Evolutionary conservation across 2,113 vertebrate species (phyloP).

Genomic region (Dascyllus trimaculatus): DNA sequence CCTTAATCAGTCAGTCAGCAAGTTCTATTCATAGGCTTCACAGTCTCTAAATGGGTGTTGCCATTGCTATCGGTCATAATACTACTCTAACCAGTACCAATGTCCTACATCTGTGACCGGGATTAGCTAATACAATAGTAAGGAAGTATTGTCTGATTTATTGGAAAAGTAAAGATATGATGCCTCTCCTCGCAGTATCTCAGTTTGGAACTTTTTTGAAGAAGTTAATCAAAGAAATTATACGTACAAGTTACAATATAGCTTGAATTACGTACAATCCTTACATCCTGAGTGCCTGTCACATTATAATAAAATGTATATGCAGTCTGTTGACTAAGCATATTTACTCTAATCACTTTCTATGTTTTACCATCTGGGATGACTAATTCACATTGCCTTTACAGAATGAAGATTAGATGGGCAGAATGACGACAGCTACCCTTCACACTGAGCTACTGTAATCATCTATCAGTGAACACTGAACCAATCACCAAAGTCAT

Average conservation of each 20-base stretch:
- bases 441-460: conserved; percentile 3
- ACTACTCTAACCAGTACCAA: background rate
- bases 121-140: background rate
- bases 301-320: conserved; percentile 3
- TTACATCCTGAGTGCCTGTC: background rate
- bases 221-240: background rate
- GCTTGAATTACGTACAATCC: background rate
- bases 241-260: background rate
- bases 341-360: background rate
- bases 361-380: background rate
- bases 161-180: background rate
- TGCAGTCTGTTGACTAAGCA: background rate
- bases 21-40: background rate
- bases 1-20: background rate
- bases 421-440: background rate
- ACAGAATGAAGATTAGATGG: background rate
- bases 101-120: background rate
- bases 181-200: too few relatives aligned
- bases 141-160: background rate
- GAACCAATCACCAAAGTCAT: conserved; percentile 25
- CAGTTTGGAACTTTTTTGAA: background rate
- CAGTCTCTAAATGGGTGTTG: background rate
- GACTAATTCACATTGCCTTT: conserved; percentile 5
- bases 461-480: background rate
- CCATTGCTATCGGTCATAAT: background rate